Conservation (phyloP, 2,113 vertebrate species). For the Glaucidium brasilianum region DNA sequence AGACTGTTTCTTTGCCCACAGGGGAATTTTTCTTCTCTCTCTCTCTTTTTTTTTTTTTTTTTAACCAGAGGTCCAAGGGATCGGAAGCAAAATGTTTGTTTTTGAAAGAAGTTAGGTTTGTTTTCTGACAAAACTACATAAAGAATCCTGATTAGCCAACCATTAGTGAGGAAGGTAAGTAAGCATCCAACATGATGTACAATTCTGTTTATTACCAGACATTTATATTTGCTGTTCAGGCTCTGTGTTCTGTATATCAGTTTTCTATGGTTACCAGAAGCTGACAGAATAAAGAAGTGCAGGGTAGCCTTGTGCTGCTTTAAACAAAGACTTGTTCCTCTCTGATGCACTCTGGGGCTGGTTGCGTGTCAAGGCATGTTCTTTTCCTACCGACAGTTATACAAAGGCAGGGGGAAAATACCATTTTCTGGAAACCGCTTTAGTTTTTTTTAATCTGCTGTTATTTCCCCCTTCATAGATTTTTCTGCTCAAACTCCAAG, state of each 20-base stretch:
- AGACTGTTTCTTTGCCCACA: not conserved
- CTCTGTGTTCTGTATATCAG: not conserved
- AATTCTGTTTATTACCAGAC: not conserved
- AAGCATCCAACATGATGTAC: fast-evolving
- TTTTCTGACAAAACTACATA: not conserved
- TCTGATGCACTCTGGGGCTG: not conserved
- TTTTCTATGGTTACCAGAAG: not conserved
- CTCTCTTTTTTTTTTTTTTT: not conserved
- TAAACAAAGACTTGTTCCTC: slow-evolving; percentile 27
- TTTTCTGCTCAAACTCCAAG: not conserved
- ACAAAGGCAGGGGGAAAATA: not conserved
- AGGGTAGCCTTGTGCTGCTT: not conserved
- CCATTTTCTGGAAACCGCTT: not conserved
- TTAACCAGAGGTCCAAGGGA: not conserved
- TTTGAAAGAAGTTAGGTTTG: not conserved
- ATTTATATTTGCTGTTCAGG: fast-evolving
- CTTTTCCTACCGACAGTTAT: not conserved
- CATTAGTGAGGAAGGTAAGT: not conserved
- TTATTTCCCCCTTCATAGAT: not conserved
- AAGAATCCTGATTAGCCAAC: fast-evolving
- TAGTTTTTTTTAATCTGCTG: not conserved
- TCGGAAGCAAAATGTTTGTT: not conserved
- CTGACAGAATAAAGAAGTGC: not conserved
- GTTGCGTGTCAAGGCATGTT: not conserved
- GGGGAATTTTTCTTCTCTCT: not conserved